phyloP scores from a whole-genome alignment of 2,888 invertebrate species.

The Tenthredo scrophulariae region DNA sequence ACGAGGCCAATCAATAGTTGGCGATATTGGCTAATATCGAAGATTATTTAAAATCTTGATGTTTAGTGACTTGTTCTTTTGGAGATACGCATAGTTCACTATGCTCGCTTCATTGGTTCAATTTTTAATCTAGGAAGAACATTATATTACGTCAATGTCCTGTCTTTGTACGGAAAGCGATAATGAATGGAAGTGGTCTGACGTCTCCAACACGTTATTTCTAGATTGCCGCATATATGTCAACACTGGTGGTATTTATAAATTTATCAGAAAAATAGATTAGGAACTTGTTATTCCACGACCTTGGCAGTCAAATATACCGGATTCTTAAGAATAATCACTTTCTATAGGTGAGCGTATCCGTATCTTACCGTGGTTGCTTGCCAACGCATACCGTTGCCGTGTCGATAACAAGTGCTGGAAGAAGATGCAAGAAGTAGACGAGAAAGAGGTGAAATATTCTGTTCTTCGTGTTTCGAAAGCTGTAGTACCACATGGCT shows the following conservation, averaged over 20 bases:
- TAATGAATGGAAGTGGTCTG: background rate
- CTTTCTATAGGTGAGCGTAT: background rate
- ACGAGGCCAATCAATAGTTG: background rate
- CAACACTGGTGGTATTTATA: background rate
- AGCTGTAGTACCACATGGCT: constrained; percentile 86
- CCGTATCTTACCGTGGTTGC: constrained; percentile 81
- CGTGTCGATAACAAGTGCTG: constrained; percentile 83
- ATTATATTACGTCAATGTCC: background rate
- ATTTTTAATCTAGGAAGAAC: background rate
- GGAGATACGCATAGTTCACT: background rate
- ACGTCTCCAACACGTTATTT: background rate
- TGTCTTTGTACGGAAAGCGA: background rate
- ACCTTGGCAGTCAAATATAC: background rate
- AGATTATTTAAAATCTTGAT: background rate
- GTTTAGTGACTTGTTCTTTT: background rate
- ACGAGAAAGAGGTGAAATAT: constrained; percentile 81
- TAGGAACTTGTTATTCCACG: background rate
- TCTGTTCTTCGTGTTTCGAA: constrained; percentile 82
- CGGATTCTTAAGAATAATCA: background rate
- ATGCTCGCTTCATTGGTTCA: background rate
- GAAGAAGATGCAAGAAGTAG: constrained; percentile 82
- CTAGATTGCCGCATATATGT: background rate
- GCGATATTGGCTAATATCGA: background rate
- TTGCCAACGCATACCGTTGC: constrained; percentile 81
- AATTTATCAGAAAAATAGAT: background rate